Base-by-base conservation (phyloP, 2,797 vertebrate genomes). In the Acrossocheilus fasciatus region DNA sequence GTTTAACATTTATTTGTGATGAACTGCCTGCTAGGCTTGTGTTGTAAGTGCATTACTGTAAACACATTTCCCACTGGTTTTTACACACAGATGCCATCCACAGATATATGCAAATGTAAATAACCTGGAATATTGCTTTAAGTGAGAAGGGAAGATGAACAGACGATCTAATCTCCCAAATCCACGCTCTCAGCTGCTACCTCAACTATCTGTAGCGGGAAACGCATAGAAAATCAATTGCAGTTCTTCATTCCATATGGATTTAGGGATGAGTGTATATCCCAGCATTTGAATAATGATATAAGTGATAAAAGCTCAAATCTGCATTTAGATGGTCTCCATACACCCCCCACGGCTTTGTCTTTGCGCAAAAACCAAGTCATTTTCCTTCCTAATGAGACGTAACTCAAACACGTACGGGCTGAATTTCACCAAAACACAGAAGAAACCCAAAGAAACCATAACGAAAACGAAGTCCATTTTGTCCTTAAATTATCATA, bases 251-350 rank as follows among this genome's bases (percentile, higher is more conserved):
- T 59, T 78, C 52, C 59, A 34, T 18, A 74, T 20, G 82, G 54
- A 78, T 88, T 78, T 69, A 75, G 66, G 78, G 66, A 83, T 52
- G 70, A 41, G 57, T 72, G 79, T 80, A 70, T 80, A 82, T 77
- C 68, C 17, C 68, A 30, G 43, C 47, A 15, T 82, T 80, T 70
- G 84, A 88, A 90, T 85, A 88, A 89, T 57, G 62, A 78, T 78
- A 41, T 17, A 39, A 62, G 54, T 62, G 76, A 86, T 87, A 36
- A 78, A 59, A 83, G 89, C 82, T 77, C 23, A 80, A 83, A 91
- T 90, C 85, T 91, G 87, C 89, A 90, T 90, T 89, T 90, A 90
- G 87, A 90, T 90, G 70, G 84, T 87, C 84, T 77, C 69, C 73
- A 85, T 89, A 85, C 78, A 64, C 83, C 62, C 72, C 81, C 81